phyloP scores from a whole-genome alignment of 1,140 invertebrate genomes.

The Campoletis sonorensis region DNA sequence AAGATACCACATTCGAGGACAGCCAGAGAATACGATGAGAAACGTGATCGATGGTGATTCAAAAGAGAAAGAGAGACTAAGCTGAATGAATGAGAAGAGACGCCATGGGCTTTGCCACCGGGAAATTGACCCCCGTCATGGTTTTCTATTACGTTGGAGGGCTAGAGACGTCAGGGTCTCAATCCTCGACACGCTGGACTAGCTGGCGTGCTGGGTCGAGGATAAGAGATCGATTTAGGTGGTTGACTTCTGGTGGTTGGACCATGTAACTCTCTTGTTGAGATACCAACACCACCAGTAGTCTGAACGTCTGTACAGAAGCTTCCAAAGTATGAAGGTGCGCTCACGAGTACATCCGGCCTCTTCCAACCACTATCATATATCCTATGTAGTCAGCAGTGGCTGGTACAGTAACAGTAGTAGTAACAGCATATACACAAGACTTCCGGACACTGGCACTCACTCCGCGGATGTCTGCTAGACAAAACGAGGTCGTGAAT shows the following conservation, averaged over 20 bases:
- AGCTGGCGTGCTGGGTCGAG: conserved; percentile 30
- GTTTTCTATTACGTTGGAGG: conserved; percentile 63
- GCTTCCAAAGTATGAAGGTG: conserved; percentile 35
- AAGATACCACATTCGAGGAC: conserved; percentile 26
- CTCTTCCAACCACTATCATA: neutral
- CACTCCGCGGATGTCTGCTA: conserved; percentile 31
- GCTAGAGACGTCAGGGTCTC: conserved; percentile 30
- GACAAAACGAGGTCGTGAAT: conserved; percentile 45
- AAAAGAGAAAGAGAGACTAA: conserved; percentile 20
- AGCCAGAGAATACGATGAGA: conserved; percentile 40
- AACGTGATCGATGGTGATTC: conserved; percentile 47
- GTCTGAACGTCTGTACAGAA: neutral
- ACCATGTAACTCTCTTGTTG: neutral
- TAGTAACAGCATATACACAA: conserved; percentile 21
- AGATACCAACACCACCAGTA: neutral
- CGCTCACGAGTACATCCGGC: conserved; percentile 14
- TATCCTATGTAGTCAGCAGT: neutral
- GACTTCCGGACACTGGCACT: neutral
- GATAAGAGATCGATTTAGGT: conserved; percentile 47
- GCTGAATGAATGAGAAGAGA: conserved; percentile 30
- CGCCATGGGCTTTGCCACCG: conserved; percentile 48
- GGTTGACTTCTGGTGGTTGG: conserved; percentile 24
- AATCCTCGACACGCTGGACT: conserved; percentile 40
- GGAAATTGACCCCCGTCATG: conserved; percentile 67
- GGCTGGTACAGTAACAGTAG: neutral